Evolutionary conservation across 2,888 invertebrate genomes (phyloP), one percentile per base, ranked within the genome.

Genomic region (Salticus scenicus): DNA sequence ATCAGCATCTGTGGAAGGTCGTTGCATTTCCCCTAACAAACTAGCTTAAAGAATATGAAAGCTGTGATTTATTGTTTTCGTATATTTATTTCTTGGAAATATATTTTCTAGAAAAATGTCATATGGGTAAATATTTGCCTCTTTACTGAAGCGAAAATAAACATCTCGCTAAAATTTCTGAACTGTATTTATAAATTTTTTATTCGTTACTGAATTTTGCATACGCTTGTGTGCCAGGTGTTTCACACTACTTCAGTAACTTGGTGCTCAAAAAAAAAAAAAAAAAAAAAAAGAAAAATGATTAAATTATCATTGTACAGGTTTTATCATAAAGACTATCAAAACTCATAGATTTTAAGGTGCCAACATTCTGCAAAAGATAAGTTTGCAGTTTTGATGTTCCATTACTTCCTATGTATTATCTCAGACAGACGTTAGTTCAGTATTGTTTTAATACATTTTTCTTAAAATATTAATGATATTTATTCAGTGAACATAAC

Each of bases 311-410:
- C 77, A 84, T 37, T 73, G 73, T 84, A 73, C 72, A 73, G 83
- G 72, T 73, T 77, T 81, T 84, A 77, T 84, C 83, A 84, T 84
- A 41, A 66, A 83, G 28, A 83, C 71, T 76, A 83, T 81, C 70
- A 72, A 77, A 74, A 76, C 83, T 83, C 73, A 84, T 73, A 84
- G 77, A 77, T 84, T 84, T 84, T 78, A 84, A 72, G 83, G 83
- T 84, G 83, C 83, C 83, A 84, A 84, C 83, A 77, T 84, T 67
- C 73, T 47, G 47, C 71, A 42, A 20, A 27, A 17, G 20, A 37
- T 27, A 66, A 30, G n/a, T 17, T n/a, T 42, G 71, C 71, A 71
- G 42, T 71, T 71, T 17, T 10, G 47, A 70, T 75, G 75, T 75
- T 81, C 69, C 70, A 71, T 78, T 20, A 30, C 71, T 78, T 78